phyloP scores from a whole-genome alignment of 2,888 invertebrate genomes.

The Patella pellucida region DNA sequence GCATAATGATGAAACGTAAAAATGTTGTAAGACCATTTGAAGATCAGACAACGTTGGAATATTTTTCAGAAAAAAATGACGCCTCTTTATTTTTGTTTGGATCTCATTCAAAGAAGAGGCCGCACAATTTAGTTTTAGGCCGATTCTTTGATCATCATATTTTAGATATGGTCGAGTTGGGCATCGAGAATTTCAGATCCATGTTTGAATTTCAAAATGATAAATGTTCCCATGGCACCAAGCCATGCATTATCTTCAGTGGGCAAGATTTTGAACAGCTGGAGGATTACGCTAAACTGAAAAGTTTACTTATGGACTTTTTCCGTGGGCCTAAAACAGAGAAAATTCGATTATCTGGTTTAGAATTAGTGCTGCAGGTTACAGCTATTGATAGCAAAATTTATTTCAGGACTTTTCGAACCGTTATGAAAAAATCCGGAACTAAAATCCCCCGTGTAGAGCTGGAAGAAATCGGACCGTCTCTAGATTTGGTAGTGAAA shows the following conservation, averaged over 20 bases:
- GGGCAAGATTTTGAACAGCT: conserved; percentile 91
- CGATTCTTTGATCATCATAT: conserved; percentile 90
- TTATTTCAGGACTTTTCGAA: conserved; percentile 83
- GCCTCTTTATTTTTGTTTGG: conserved; percentile 91
- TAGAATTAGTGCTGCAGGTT: conserved; percentile 93
- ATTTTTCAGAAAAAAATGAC: conserved; percentile 82
- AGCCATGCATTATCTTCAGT: conserved; percentile 92
- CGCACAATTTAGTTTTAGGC: conserved; percentile 87
- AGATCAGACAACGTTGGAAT: conserved; percentile 82
- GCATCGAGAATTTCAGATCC: conserved; percentile 85
- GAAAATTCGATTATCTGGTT: conserved; percentile 88
- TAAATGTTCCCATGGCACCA: conserved; percentile 78
- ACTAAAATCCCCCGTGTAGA: conserved; percentile 90
- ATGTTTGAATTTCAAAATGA: conserved; percentile 79
- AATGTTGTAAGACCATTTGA: conserved; percentile 95
- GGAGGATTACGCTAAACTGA: conserved; percentile 83
- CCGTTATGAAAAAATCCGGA: conserved; percentile 91
- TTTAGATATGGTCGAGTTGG: conserved; percentile 96
- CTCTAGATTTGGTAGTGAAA: conserved; percentile 87
- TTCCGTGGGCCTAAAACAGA: conserved; percentile 88
- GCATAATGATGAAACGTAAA: conserved; percentile 79
- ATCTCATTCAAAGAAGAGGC: conserved; percentile 94
- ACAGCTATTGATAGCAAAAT: conserved; percentile 86
- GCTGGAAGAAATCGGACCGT: conserved; percentile 93
- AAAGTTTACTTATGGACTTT: conserved; percentile 89